phyloP scores from a whole-genome alignment of 1,140 invertebrate genomes.

The Dreissena rostriformis region DNA sequence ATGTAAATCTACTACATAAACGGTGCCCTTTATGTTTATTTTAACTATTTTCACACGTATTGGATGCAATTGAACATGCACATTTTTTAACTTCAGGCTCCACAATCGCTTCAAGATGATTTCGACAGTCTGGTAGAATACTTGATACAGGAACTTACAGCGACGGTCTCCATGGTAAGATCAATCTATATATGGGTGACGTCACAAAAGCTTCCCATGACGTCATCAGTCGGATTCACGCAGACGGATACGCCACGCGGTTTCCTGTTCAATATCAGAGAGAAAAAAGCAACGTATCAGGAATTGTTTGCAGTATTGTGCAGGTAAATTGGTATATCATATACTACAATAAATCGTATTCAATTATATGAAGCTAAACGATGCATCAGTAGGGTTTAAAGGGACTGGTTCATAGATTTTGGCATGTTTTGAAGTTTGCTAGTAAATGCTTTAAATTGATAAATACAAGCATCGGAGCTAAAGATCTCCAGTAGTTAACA shows the following conservation, averaged over 20 bases:
- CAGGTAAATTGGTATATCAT: slow-evolving; percentile 52
- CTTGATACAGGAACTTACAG: slow-evolving; percentile 51
- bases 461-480: too few species aligned
- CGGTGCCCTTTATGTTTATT: too few species aligned
- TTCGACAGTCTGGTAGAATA: slow-evolving; percentile 58
- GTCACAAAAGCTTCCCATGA: slow-evolving; percentile 52
- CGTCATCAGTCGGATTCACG: slow-evolving; percentile 43
- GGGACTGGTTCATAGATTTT: too few species aligned
- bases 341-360: too few species aligned
- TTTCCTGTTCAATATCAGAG: slow-evolving; percentile 61
- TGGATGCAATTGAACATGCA: too few species aligned
- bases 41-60: too few species aligned
- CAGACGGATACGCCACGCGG: slow-evolving; percentile 61
- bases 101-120: slow-evolving; percentile 27
- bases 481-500: too few species aligned
- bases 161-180: slow-evolving; percentile 59
- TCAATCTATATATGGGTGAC: slow-evolving; percentile 66
- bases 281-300: slow-evolving; percentile 57
- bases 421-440: too few species aligned
- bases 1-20: too few species aligned
- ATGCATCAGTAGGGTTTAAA: neutral
- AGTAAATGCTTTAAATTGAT: too few species aligned
- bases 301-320: slow-evolving; percentile 65
- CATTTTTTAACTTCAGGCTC: slow-evolving; percentile 35
- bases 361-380: neutral